phyloP scores from a whole-genome alignment of 2,888 invertebrate genomes.

The Agriopis marginaria region DNA sequence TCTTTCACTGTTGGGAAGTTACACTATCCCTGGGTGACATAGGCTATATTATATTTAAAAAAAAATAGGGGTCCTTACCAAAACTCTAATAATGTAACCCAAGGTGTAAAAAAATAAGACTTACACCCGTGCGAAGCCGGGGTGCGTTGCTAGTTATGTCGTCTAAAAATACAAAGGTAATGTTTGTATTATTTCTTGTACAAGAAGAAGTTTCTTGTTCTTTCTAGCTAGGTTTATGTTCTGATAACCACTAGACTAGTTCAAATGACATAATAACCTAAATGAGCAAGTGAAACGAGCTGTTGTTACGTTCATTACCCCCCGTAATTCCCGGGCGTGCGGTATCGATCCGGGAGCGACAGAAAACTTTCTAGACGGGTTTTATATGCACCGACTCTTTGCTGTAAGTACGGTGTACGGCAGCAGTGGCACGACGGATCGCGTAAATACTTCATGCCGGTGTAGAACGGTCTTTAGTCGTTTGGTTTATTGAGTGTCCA shows the following conservation, averaged over 20 bases:
- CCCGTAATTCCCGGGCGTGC: slow-evolving; percentile 74
- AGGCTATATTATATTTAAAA: too few relatives aligned
- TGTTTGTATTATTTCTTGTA: too few relatives aligned
- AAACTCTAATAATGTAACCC: too few relatives aligned
- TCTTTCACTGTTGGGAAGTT: too few relatives aligned
- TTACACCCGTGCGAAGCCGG: too few relatives aligned
- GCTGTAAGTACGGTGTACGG: slow-evolving; percentile 67
- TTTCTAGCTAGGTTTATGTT: too few relatives aligned
- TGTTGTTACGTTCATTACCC: slow-evolving; percentile 76
- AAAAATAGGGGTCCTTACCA: too few relatives aligned
- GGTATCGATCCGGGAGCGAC: slow-evolving; percentile 84
- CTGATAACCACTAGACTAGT: slow-evolving; percentile 24
- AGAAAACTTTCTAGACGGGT: slow-evolving; percentile 87
- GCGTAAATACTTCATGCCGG: slow-evolving; percentile 47
- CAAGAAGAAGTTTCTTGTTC: too few relatives aligned
- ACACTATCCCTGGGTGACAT: too few relatives aligned
- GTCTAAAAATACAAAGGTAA: too few relatives aligned
- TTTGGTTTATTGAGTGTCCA: slow-evolving; percentile 3
- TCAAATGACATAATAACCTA: slow-evolving; percentile 83
- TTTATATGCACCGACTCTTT: slow-evolving; percentile 86
- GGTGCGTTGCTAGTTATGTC: too few relatives aligned
- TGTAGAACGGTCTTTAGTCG: slow-evolving; percentile 41
- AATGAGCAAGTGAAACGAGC: slow-evolving; percentile 75
- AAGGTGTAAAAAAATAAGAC: too few relatives aligned
- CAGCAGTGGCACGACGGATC: slow-evolving; percentile 49